Evolutionary conservation across 2,113 vertebrate genomes (phyloP).

Genomic region (Rhineura floridana): DNA sequence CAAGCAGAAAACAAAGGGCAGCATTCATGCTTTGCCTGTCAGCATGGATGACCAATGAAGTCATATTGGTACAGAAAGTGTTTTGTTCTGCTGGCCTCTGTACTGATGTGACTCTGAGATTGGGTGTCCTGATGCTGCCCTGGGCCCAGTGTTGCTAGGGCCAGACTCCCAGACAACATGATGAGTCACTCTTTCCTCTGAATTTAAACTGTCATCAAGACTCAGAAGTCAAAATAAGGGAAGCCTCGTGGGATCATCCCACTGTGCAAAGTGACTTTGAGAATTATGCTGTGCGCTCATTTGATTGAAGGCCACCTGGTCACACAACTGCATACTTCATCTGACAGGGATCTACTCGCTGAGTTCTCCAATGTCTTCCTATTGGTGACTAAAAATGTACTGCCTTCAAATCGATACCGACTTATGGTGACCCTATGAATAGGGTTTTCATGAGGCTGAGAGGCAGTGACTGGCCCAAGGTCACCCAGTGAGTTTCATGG

Average conservation of each 20-base stretch:
- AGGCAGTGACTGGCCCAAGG: no score
- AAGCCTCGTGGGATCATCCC: not conserved
- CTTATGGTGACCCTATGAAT: no score
- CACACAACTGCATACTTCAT: not conserved
- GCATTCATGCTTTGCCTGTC: conserved; percentile 27
- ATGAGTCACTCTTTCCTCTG: conserved; percentile 19
- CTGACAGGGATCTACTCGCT: not conserved
- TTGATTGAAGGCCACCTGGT: not conserved
- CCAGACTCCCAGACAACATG: conserved; percentile 2
- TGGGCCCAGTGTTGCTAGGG: not conserved
- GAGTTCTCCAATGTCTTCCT: not conserved
- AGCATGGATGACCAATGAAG: conserved; percentile 25
- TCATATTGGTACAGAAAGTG: conserved; percentile 22
- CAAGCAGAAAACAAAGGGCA: conserved; percentile 28
- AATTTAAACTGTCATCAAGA: not conserved
- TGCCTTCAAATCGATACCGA: no score
- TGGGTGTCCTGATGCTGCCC: conserved; percentile 18
- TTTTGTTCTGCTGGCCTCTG: conserved; percentile 29
- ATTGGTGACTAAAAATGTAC: not conserved
- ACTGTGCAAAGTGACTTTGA: not conserved
- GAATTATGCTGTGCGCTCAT: not conserved
- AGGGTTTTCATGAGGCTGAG: no score
- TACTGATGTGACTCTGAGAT: not conserved
- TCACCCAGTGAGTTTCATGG: no score
- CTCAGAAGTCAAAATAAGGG: conserved; percentile 2